These are phyloP conservation scores for Eptesicus fuscus DNA, from an alignment of 2,113 vertebrate species.

Conservation along the genomic window DNA sequence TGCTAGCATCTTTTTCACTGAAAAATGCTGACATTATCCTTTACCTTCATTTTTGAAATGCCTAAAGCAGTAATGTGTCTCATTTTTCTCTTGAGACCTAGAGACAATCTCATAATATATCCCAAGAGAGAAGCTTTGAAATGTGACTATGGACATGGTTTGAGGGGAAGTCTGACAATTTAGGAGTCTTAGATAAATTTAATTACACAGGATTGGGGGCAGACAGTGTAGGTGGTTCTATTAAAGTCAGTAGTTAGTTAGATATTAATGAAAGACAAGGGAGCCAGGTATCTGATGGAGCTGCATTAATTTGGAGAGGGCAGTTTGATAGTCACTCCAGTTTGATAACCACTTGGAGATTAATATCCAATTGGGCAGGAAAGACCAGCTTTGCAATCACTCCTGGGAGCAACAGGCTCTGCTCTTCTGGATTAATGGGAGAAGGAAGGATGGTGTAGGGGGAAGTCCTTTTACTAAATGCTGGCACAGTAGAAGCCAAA, in stretches of 20 bases:
- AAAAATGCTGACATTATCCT: background rate
- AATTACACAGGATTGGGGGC: background rate
- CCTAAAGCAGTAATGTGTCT: background rate
- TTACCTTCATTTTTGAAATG: slow-evolving; percentile 27
- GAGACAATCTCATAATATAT: background rate
- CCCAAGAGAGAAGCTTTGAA: background rate
- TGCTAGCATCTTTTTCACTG: background rate
- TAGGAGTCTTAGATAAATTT: background rate
- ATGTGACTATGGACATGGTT: background rate
- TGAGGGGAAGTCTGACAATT: background rate
- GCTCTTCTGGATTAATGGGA: background rate
- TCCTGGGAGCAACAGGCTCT: background rate
- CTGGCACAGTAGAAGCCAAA: background rate
- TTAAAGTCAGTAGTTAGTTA: background rate
- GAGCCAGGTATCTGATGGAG: background rate
- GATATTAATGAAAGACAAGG: background rate
- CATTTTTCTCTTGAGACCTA: background rate
- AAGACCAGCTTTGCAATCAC: background rate
- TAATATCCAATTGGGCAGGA: background rate
- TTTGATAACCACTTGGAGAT: no score
- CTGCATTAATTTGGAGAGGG: background rate
- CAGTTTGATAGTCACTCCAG: background rate
- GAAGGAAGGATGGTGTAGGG: background rate
- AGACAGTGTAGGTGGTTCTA: background rate
- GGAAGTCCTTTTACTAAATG: background rate